phyloP scores from a whole-genome alignment of 2,113 vertebrate genomes.

The Tetraodon nigroviridis region DNA sequence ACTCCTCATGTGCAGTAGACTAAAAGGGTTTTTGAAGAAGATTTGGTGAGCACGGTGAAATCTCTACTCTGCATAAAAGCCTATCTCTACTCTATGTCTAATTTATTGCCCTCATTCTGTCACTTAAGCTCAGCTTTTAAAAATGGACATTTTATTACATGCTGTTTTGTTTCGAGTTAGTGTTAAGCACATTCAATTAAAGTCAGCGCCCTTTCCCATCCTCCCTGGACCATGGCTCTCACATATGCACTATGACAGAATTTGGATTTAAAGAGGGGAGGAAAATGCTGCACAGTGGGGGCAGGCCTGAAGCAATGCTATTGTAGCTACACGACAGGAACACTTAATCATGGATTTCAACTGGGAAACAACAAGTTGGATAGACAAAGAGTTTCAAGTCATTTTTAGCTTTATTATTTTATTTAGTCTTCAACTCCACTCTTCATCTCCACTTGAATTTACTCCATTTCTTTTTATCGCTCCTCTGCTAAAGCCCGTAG shows the following conservation, averaged over 20 bases:
- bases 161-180: conserved; percentile 67
- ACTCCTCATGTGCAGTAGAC: conserved; percentile 4
- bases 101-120: conserved; percentile 65
- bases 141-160: conserved; percentile 60
- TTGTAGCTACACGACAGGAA: conserved; percentile 13
- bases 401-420: not conserved
- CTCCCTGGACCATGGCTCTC: conserved; percentile 22
- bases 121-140: conserved; percentile 39
- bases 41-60: conserved; percentile 7
- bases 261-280: conserved; percentile 15
- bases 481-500: conserved; percentile 12
- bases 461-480: conserved; percentile 10
- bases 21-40: conserved; percentile 22
- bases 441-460: conserved; percentile 13
- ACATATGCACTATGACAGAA: conserved; percentile 25
- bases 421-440: conserved; percentile 12
- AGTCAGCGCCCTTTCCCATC: conserved; percentile 50
- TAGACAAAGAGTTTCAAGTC: not conserved
- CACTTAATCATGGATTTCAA: conserved; percentile 28
- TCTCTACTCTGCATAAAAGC: conserved; percentile 22
- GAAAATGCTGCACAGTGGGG: not conserved
- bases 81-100: conserved; percentile 41
- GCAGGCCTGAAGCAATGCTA: conserved; percentile 15
- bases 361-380: conserved; percentile 15
- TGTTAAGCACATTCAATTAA: conserved; percentile 64